phyloP scores from a whole-genome alignment of 2,797 vertebrate species.

The Tinamus major region DNA sequence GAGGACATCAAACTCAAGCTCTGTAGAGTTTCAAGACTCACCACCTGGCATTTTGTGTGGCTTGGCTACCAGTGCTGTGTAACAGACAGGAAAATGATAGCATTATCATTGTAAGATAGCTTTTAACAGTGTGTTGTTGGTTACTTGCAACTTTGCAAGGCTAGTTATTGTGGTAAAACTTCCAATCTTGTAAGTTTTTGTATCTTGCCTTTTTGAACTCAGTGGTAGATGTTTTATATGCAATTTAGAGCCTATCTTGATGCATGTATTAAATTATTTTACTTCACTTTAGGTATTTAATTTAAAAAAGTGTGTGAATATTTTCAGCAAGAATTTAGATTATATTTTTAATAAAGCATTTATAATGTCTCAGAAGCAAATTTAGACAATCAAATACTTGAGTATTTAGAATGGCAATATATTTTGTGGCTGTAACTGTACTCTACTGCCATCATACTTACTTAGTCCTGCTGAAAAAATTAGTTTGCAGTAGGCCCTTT shows the following conservation, averaged over 20 bases:
- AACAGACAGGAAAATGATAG: not conserved
- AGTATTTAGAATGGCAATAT: not conserved
- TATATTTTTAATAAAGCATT: not conserved
- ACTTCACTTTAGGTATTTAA: not conserved
- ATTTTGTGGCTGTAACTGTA: not conserved
- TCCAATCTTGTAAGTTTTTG: not conserved
- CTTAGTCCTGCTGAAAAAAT: accelerated
- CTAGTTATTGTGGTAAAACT: not conserved
- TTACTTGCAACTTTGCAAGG: not conserved
- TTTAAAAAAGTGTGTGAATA: accelerated
- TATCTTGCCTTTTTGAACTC: not conserved
- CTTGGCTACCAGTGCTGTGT: accelerated
- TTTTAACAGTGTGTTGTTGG: not conserved
- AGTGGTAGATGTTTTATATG: not conserved
- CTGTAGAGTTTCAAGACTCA: not conserved
- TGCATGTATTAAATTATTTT: not conserved
- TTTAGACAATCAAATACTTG: not conserved
- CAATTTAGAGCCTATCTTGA: not conserved
- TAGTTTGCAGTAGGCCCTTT: not conserved
- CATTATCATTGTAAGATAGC: not conserved
- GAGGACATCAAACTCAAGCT: not conserved
- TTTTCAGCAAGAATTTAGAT: not conserved
- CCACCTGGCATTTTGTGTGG: not conserved
- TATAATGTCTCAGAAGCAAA: not conserved
- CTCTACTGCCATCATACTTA: not conserved